Evolutionary conservation across 2,113 vertebrate genomes (phyloP).

Genomic region (Paracanthobrama guichenoti): DNA sequence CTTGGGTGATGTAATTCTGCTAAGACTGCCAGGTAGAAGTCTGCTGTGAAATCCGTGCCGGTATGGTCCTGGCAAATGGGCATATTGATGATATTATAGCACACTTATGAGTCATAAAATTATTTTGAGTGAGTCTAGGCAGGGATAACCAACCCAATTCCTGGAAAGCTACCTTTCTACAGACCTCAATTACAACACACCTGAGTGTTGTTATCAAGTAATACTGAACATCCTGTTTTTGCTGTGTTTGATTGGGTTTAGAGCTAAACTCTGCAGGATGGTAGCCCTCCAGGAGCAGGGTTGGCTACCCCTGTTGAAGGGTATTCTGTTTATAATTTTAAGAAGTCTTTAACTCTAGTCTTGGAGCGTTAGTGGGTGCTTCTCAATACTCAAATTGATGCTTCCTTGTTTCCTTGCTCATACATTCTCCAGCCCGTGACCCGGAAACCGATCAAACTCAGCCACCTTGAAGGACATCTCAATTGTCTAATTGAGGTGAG

Average conservation of each 20-base stretch:
- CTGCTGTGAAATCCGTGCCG: neutral
- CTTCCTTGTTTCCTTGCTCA: too few species aligned
- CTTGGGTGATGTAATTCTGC: neutral
- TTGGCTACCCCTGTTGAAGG: neutral
- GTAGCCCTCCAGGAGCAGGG: neutral
- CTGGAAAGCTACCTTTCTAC: neutral
- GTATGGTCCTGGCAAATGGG: neutral
- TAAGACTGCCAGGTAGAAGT: neutral
- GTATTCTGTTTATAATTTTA: neutral
- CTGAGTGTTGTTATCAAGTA: neutral
- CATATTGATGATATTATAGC: neutral
- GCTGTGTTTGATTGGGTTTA: neutral
- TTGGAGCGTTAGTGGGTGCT: too few species aligned
- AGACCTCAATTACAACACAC: neutral
- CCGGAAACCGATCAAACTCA: too few species aligned
- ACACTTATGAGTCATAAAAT: neutral
- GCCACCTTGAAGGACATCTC: too few species aligned
- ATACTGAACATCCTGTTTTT: neutral
- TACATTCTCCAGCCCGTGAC: too few species aligned
- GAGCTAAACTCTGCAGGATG: neutral
- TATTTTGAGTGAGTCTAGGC: neutral
- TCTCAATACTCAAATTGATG: too few species aligned
- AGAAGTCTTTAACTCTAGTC: neutral
- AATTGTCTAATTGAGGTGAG: too few species aligned
- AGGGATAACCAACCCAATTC: neutral